Evolutionary conservation across 2,113 vertebrate genomes (phyloP).

Genomic region (Microcebus lehilahytsara): DNA sequence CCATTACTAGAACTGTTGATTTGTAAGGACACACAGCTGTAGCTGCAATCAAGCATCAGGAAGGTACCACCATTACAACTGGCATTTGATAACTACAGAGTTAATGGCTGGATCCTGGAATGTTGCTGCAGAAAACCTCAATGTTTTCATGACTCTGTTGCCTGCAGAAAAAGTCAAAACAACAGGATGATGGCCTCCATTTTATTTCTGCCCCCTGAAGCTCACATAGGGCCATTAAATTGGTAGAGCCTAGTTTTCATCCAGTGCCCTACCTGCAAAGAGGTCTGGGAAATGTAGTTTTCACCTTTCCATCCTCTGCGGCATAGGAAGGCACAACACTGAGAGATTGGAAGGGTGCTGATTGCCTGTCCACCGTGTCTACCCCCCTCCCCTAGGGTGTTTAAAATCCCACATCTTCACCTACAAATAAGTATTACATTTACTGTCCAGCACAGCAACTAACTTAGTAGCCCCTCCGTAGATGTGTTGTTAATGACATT

Average conservation of each 20-base stretch:
- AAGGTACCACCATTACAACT: background rate
- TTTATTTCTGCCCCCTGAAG: background rate
- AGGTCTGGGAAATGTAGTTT: conserved; percentile 3
- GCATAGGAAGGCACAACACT: background rate
- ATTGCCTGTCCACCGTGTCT: background rate
- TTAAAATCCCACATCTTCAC: background rate
- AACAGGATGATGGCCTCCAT: background rate
- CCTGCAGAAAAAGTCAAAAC: background rate
- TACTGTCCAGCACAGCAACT: background rate
- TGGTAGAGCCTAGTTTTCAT: background rate
- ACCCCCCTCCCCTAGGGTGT: background rate
- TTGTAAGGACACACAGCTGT: background rate
- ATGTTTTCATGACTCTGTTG: background rate
- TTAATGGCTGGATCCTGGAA: background rate
- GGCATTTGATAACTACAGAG: background rate
- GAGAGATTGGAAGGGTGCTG: background rate
- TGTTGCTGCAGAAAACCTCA: background rate
- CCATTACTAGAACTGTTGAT: background rate
- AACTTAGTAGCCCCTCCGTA: background rate
- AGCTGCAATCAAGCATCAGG: background rate
- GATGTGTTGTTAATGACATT: background rate
- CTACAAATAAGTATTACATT: background rate
- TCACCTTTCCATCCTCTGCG: background rate
- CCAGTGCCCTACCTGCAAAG: background rate
- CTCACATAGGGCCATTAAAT: background rate